These are phyloP conservation scores for Sardinella longiceps DNA, from an alignment of 2,797 vertebrate species.

Conservation along the genomic window DNA sequence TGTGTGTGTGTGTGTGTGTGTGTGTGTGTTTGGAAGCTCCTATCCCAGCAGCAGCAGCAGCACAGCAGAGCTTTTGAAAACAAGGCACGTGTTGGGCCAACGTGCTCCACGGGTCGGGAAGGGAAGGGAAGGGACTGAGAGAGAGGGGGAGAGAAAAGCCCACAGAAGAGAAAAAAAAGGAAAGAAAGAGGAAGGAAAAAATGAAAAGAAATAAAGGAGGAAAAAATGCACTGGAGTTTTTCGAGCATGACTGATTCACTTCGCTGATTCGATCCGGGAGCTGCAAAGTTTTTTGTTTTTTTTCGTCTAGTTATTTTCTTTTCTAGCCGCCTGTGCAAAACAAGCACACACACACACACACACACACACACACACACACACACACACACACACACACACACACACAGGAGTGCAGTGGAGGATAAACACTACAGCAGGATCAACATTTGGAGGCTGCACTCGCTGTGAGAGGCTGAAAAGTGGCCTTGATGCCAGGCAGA, in stretches of 20 bases:
- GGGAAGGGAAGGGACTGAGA: too few relatives aligned
- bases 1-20: too few relatives aligned
- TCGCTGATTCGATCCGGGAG: conserved; percentile 54
- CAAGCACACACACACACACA: conserved; percentile 18
- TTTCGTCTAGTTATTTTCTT: conserved; percentile 17
- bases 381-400: conserved; percentile 16
- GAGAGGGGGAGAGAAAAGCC: conserved; percentile 51
- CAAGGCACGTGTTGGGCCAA: conserved; percentile 62
- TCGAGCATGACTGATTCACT: conserved; percentile 27
- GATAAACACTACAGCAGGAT: conserved; percentile 42
- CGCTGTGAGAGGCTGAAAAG: conserved; percentile 47
- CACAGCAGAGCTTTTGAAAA: conserved; percentile 14
- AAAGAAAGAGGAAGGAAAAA: neutral
- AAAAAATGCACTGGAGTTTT: conserved; percentile 60
- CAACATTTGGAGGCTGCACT: conserved; percentile 48
- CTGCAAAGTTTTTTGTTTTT: conserved; percentile 49
- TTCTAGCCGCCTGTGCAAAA: conserved; percentile 51
- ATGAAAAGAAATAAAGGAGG: neutral
- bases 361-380: neutral
- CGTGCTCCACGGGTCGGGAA: conserved; percentile 57
- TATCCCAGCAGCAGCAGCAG: too few relatives aligned
- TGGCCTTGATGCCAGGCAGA: conserved; percentile 48
- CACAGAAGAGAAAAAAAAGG: neutral
- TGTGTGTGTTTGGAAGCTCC: too few relatives aligned
- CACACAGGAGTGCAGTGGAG: neutral